phyloP scores from a whole-genome alignment of 2,888 invertebrate species.

The Apotomis turbidana region DNA sequence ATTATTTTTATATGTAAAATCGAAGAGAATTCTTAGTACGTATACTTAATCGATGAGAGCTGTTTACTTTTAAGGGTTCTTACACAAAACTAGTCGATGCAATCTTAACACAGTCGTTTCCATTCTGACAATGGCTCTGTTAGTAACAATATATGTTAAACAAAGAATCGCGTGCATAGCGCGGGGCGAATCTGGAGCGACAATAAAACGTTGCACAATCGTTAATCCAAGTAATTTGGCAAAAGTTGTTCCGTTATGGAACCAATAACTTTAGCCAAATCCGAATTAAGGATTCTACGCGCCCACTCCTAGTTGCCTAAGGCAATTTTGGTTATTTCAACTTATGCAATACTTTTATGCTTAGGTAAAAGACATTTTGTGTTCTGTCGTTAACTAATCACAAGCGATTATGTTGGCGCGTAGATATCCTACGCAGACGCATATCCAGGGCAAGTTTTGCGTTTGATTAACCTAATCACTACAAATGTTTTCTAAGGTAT shows the following conservation, averaged over 20 bases:
- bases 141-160: too few species aligned
- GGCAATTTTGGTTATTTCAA: slow-evolving; percentile 6
- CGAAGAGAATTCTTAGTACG: too few species aligned
- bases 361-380: slow-evolving; percentile 1
- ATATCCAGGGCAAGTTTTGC: not conserved
- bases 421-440: not conserved
- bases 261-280: slow-evolving; percentile 1
- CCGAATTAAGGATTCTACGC: slow-evolving; percentile 5
- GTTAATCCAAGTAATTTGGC: not conserved
- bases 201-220: not conserved
- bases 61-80: too few species aligned
- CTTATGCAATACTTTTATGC: not conserved
- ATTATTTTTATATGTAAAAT: too few species aligned
- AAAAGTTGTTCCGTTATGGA: not conserved
- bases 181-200: not conserved
- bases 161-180: not conserved
- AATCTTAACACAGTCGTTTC: too few species aligned
- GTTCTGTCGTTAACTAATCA: slow-evolving; percentile 7
- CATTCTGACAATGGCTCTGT: too few species aligned
- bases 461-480: not conserved
- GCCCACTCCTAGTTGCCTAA: slow-evolving; percentile 18
- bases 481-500: not conserved
- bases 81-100: too few species aligned
- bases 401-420: slow-evolving; percentile 6
- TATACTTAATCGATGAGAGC: too few species aligned